Conservation (phyloP, 2,888 invertebrate species). For the Drosophila falleni region DNA sequence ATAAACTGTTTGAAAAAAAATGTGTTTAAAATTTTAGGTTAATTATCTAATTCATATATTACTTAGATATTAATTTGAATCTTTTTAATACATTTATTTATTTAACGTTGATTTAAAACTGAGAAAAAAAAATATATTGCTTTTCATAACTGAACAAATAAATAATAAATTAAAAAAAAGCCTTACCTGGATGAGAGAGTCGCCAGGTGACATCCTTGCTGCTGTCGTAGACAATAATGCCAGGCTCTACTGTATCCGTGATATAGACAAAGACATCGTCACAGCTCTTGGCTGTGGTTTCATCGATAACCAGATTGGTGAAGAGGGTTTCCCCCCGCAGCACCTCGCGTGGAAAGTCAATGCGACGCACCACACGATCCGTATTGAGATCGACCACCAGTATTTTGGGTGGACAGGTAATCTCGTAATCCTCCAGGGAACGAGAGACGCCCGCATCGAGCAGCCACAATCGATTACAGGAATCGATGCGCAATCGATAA, state of each 20-base stretch:
- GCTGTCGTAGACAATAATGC: slow-evolving; percentile 88
- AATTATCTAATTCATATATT: no score
- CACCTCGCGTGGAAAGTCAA: slow-evolving; percentile 91
- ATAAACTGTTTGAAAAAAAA: no score
- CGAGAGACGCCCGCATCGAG: slow-evolving; percentile 89
- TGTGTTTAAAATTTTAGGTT: no score
- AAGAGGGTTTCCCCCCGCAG: slow-evolving; percentile 91
- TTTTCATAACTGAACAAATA: no score
- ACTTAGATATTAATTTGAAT: no score
- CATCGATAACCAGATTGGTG: slow-evolving; percentile 93
- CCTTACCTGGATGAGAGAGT: slow-evolving; percentile 88
- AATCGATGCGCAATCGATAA: slow-evolving; percentile 91
- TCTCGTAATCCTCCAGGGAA: slow-evolving; percentile 88
- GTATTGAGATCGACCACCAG: slow-evolving; percentile 92
- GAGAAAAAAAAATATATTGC: no score
- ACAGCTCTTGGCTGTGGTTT: slow-evolving; percentile 89
- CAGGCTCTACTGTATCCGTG: slow-evolving; percentile 92
- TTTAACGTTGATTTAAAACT: no score
- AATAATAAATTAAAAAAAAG: no score
- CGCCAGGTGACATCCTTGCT: slow-evolving; percentile 92
- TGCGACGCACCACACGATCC: slow-evolving; percentile 87
- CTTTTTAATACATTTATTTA: no score
- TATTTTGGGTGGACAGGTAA: slow-evolving; percentile 92
- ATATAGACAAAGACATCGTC: slow-evolving; percentile 93
- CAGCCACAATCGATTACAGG: slow-evolving; percentile 94